These are phyloP conservation scores for Calidris pygmaea DNA, from an alignment of 2,113 vertebrate species.

Conservation along the genomic window DNA sequence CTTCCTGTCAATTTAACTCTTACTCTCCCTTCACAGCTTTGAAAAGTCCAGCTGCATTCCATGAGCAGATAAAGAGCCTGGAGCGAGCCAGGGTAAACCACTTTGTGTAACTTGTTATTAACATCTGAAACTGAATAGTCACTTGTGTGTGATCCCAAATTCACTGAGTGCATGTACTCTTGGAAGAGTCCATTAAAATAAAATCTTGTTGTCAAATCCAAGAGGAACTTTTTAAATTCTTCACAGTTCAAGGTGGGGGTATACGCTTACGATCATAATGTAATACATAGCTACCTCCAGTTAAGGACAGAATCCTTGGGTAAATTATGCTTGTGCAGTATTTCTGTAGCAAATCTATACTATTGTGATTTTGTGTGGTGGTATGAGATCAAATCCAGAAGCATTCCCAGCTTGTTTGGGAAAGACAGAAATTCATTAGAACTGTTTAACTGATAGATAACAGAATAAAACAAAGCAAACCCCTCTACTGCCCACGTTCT, in stretches of 20 bases:
- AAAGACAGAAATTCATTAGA: not conserved
- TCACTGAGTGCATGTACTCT: not conserved
- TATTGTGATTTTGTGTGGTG: not conserved
- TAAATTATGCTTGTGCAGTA: not conserved
- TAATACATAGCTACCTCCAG: not conserved
- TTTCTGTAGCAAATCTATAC: not conserved
- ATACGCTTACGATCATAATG: not conserved
- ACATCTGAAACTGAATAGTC: not conserved
- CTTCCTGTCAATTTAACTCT: conserved; percentile 46
- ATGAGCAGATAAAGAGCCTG: conserved; percentile 94
- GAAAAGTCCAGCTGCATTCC: conserved; percentile 94
- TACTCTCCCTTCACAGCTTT: conserved; percentile 80
- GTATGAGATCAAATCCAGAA: not conserved
- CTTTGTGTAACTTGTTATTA: conserved; percentile 4
- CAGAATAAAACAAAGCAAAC: not conserved
- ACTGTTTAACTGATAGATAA: not conserved
- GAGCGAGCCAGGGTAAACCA: conserved; percentile 92
- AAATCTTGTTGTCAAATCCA: not conserved
- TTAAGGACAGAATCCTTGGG: not conserved
- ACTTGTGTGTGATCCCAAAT: not conserved
- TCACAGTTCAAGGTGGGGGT: not conserved
- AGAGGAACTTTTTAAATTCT: not conserved
- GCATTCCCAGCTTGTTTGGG: not conserved
- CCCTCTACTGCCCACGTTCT: not conserved
- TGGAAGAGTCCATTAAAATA: not conserved